phyloP scores from a whole-genome alignment of 2,113 vertebrate genomes.

The Laticauda laticaudata region DNA sequence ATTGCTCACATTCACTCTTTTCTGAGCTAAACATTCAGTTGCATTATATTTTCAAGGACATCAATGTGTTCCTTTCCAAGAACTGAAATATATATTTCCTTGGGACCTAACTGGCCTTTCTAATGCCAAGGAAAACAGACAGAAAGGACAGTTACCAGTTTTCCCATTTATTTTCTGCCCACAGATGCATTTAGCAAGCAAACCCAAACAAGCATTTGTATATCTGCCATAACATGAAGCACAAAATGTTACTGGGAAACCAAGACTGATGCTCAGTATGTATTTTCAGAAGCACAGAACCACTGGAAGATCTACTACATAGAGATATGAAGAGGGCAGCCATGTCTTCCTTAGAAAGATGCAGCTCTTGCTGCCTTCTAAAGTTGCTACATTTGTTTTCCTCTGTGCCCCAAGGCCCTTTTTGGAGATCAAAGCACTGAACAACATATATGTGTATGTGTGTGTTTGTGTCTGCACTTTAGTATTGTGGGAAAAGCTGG shows the following conservation, averaged over 20 bases:
- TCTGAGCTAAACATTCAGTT: slow-evolving; percentile 17
- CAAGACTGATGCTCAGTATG: background rate
- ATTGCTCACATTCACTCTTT: background rate
- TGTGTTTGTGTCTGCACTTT: background rate
- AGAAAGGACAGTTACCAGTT: background rate
- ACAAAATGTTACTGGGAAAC: background rate
- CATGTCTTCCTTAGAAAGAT: background rate
- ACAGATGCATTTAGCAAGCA: slow-evolving; percentile 17
- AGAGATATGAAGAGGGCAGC: background rate
- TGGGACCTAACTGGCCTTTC: background rate
- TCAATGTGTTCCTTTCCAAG: slow-evolving; percentile 1
- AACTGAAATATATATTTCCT: background rate
- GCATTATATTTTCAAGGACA: slow-evolving; percentile 6
- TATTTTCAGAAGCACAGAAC: accelerated
- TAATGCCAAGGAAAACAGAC: background rate
- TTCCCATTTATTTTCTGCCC: slow-evolving; percentile 30
- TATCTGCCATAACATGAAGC: slow-evolving; percentile 23
- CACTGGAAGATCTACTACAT: background rate
- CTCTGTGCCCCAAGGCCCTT: background rate
- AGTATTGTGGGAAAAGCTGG: background rate
- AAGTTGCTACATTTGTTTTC: background rate
- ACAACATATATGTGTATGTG: background rate
- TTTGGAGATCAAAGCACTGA: background rate
- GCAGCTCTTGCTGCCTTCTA: background rate
- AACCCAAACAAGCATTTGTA: slow-evolving; percentile 30